phyloP scores from a whole-genome alignment of 2,113 vertebrate species.

The Thryonomys swinderianus region DNA sequence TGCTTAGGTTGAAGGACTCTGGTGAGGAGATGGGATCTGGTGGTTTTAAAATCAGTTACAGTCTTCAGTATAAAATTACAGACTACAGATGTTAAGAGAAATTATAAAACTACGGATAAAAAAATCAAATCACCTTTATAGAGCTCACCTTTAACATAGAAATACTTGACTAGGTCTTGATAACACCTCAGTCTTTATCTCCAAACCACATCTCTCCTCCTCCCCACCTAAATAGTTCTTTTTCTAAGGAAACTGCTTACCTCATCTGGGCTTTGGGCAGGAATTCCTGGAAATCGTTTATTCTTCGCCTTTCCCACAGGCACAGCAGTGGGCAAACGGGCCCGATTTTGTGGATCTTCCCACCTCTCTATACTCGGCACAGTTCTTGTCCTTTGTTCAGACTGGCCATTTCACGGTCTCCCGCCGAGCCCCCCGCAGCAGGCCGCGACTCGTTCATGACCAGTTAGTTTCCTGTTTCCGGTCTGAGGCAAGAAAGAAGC shows the following conservation, averaged over 20 bases:
- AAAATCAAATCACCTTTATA: not conserved
- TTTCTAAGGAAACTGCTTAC: not conserved
- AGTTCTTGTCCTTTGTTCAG: not conserved
- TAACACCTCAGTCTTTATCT: not conserved
- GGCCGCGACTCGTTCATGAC: no score
- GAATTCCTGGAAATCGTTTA: not conserved
- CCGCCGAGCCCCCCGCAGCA: no score
- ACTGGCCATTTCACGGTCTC: not conserved
- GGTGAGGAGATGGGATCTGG: not conserved
- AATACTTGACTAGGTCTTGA: not conserved
- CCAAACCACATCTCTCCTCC: not conserved
- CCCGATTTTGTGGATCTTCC: no score
- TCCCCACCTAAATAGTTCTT: not conserved
- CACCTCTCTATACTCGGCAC: not conserved
- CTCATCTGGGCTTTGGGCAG: no score
- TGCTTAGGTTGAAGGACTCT: not conserved
- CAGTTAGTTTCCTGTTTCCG: no score
- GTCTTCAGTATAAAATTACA: not conserved
- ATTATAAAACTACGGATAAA: not conserved
- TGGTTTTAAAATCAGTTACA: not conserved
- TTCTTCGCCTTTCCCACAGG: not conserved
- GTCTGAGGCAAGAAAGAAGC: no score
- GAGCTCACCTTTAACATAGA: not conserved
- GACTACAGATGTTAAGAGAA: not conserved
- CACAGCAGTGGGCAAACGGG: rapidly evolving